Percentiles rank a stretch among this genome's conserved stretches.
Conservation (phyloP, 2,888 invertebrate genomes). For the Thecocarcelia acutangulata region DNA sequence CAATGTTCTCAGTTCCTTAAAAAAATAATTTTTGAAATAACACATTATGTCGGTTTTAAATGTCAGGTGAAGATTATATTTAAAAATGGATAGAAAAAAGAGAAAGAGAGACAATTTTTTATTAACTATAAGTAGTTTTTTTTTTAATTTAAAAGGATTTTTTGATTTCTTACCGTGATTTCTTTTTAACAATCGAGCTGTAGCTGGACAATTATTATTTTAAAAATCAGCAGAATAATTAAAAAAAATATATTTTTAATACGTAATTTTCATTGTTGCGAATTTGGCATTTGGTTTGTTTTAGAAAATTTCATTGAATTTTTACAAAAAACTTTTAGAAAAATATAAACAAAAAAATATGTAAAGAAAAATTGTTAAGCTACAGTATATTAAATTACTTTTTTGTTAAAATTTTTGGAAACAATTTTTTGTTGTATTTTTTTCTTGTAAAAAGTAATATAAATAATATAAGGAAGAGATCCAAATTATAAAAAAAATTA, state of each 20-base stretch:
- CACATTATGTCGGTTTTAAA: background rate
- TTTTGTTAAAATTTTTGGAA: constrained; percentile 52
- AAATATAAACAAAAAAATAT: constrained; percentile 58
- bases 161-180: constrained; percentile 60
- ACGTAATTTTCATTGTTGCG: constrained; percentile 68
- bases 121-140: constrained; percentile 1
- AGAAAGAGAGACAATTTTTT: constrained; percentile 33
- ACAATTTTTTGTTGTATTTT: constrained; percentile 62
- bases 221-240: constrained; percentile 64
- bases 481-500: background rate
- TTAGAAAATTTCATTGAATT: constrained; percentile 44
- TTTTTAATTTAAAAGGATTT: constrained; percentile 24
- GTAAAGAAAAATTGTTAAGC: constrained; percentile 80
- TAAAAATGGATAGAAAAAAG: constrained; percentile 39
- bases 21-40: background rate
- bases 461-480: constrained; percentile 35
- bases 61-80: constrained; percentile 68
- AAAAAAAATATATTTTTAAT: constrained; percentile 54
- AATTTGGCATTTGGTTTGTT: constrained; percentile 70
- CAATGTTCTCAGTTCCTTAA: constrained; percentile 30
- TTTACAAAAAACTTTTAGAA: constrained; percentile 64
- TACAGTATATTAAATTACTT: constrained; percentile 76
- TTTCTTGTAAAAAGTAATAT: constrained; percentile 35
- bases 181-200: constrained; percentile 71
- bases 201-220: constrained; percentile 78